phyloP scores from a whole-genome alignment of 2,888 invertebrate species.

The Acanthopleura granulata region DNA sequence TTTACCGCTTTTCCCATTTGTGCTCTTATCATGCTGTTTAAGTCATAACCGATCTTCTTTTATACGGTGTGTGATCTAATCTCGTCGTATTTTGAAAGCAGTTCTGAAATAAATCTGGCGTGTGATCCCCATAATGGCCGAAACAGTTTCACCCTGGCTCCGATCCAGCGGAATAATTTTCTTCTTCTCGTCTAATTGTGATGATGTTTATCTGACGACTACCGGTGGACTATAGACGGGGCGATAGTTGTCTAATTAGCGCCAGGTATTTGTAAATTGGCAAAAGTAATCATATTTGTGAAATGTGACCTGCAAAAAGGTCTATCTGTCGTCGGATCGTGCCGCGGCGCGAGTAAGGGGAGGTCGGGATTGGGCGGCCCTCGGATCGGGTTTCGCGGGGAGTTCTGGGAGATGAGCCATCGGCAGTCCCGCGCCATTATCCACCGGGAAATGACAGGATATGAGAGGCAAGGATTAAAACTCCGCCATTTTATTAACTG shows the following conservation, averaged over 20 bases:
- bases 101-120: too few species aligned
- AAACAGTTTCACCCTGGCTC: too few species aligned
- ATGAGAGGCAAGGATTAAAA: not conserved
- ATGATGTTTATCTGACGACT: not conserved
- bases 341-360: not conserved
- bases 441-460: not conserved
- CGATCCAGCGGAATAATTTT: not conserved
- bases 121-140: too few species aligned
- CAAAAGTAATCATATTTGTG: slow-evolving; percentile 18
- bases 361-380: too few species aligned
- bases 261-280: slow-evolving; percentile 14
- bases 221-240: slow-evolving; percentile 4
- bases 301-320: slow-evolving; percentile 3
- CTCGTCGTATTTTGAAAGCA: too few species aligned
- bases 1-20: too few species aligned
- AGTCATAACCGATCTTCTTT: too few species aligned
- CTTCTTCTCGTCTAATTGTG: not conserved
- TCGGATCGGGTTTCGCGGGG: not conserved
- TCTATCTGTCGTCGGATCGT: not conserved
- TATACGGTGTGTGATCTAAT: too few species aligned
- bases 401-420: not conserved
- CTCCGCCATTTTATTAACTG: not conserved
- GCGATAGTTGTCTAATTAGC: slow-evolving; percentile 14
- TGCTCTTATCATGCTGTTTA: too few species aligned
- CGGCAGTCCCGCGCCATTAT: not conserved